phyloP scores from a whole-genome alignment of 2,113 vertebrate genomes.

The Litocranius walleri region DNA sequence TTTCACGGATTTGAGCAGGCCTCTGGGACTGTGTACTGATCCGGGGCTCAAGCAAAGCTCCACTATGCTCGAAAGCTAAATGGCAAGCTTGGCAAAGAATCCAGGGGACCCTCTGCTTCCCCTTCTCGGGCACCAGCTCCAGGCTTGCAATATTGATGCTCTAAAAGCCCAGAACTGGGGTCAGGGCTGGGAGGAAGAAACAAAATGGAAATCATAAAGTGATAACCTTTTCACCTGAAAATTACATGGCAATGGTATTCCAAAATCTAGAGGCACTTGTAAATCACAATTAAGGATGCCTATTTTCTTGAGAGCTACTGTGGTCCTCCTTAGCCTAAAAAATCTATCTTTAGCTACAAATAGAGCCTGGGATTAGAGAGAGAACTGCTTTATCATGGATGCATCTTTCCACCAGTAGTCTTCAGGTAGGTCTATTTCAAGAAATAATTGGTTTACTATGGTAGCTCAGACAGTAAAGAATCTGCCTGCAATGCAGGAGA shows the following conservation, averaged over 20 bases:
- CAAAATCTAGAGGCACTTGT: neutral
- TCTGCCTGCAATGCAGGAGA: neutral
- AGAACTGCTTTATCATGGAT: neutral
- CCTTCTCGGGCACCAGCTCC: neutral
- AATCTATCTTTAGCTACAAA: neutral
- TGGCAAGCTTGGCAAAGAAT: slow-evolving; percentile 2
- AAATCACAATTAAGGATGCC: neutral
- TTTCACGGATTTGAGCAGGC: neutral
- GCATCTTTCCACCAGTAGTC: neutral
- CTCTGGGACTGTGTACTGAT: neutral
- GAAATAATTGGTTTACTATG: neutral
- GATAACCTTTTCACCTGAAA: neutral
- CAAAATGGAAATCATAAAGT: neutral
- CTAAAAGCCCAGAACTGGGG: neutral
- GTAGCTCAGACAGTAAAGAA: neutral
- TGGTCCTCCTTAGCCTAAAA: neutral
- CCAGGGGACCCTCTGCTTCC: neutral
- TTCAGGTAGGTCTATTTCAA: neutral
- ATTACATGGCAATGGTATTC: neutral
- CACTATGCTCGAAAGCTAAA: slow-evolving; percentile 16
- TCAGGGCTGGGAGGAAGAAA: neutral
- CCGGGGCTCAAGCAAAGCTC: slow-evolving; percentile 9
- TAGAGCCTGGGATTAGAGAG: neutral
- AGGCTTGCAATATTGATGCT: neutral
- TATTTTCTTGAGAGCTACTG: neutral